These are phyloP conservation scores for Patella depressa DNA, from an alignment of 2,888 invertebrate genomes.

Conservation along the genomic window DNA sequence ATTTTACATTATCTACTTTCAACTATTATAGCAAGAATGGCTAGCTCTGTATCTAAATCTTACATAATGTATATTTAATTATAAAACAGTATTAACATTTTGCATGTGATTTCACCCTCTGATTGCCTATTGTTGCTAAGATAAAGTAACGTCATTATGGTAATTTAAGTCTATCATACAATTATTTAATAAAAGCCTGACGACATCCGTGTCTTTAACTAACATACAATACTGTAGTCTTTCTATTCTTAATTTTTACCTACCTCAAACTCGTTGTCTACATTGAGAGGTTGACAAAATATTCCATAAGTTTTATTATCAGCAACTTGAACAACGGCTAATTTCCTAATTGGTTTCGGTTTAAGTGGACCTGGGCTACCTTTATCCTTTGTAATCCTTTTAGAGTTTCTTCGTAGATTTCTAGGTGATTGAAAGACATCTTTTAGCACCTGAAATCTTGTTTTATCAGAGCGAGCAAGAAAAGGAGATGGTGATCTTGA, in stretches of 20 bases:
- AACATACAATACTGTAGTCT: too few species aligned
- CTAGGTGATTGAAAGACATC: slow-evolving; percentile 38
- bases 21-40: too few species aligned
- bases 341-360: not conserved
- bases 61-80: too few species aligned
- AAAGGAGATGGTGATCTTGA: slow-evolving; percentile 17
- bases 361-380: not conserved
- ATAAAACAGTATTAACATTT: too few species aligned
- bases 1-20: too few species aligned
- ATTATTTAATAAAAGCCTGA: too few species aligned
- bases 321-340: not conserved
- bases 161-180: too few species aligned
- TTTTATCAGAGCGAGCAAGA: slow-evolving; percentile 25
- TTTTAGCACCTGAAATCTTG: slow-evolving; percentile 30
- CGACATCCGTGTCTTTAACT: too few species aligned
- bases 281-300: slow-evolving; percentile 29
- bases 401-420: slow-evolving; percentile 30
- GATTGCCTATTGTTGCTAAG: too few species aligned
- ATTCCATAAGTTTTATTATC: slow-evolving; percentile 26
- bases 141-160: too few species aligned
- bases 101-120: too few species aligned
- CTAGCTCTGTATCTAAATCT: too few species aligned
- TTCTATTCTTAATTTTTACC: slow-evolving; percentile 16
- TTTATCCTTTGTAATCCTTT: slow-evolving; percentile 16
- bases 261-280: slow-evolving; percentile 47